Conservation (phyloP, 2,888 invertebrate genomes). For the Heteropelma amictum region DNA sequence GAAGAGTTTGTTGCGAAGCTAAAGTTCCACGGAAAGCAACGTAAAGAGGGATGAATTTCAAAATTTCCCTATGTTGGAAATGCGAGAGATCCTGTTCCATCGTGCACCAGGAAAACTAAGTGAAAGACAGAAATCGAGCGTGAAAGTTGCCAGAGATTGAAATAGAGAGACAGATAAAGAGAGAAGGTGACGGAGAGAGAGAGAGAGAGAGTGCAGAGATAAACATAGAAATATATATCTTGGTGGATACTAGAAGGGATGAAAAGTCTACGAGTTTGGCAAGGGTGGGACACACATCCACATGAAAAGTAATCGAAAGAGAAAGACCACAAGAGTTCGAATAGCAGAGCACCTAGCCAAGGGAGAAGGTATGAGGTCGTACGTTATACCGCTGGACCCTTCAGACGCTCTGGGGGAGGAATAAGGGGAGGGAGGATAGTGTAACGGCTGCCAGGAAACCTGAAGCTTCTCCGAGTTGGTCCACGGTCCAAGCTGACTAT, state of each 20-base stretch:
- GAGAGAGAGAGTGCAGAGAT: background rate
- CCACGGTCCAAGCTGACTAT: slow-evolving; percentile 13
- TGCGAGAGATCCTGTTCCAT: background rate
- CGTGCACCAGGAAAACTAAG: background rate
- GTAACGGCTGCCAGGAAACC: slow-evolving; percentile 44
- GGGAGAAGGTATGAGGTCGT: slow-evolving; percentile 41
- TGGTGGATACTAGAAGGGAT: background rate
- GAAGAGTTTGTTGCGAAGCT: slow-evolving; percentile 31
- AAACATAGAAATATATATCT: background rate
- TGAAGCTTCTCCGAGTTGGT: slow-evolving; percentile 37
- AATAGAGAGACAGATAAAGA: background rate
- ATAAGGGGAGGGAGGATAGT: slow-evolving; percentile 4
- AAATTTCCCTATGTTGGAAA: slow-evolving; percentile 10
- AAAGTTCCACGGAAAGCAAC: background rate
- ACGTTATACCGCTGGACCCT: slow-evolving; percentile 39
- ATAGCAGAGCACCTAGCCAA: slow-evolving; percentile 15
- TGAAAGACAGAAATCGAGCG: slow-evolving; percentile 14
- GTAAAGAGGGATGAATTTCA: background rate
- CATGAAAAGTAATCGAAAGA: background rate
- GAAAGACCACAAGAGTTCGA: slow-evolving; percentile 17
- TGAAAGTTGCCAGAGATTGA: background rate
- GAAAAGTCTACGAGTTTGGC: slow-evolving; percentile 24
- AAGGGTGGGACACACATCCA: background rate
- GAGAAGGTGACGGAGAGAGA: background rate
- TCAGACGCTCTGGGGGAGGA: slow-evolving; percentile 10